Percentiles rank a stretch among this genome's conserved stretches.
These are phyloP conservation scores for Labeo calbasu DNA, from an alignment of 2,797 vertebrate species.

Conservation along the genomic window DNA sequence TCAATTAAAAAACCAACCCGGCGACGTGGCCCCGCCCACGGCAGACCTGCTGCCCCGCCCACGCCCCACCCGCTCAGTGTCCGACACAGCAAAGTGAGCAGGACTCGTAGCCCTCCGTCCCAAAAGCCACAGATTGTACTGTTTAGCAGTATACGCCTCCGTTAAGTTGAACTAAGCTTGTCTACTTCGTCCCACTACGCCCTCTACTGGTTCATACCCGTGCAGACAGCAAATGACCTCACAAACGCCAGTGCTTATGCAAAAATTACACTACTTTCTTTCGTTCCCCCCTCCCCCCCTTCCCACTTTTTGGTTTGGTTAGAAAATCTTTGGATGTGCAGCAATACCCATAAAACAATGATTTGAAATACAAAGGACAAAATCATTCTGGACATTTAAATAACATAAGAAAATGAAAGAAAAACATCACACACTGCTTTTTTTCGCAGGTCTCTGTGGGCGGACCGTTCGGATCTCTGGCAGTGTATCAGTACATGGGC, in stretches of 20 bases:
- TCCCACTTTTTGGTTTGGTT: constrained; percentile 80
- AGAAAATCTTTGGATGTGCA: constrained; percentile 90
- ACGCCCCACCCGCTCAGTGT: constrained; percentile 71
- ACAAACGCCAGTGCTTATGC: constrained; percentile 89
- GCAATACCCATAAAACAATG: constrained; percentile 85
- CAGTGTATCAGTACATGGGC: constrained; percentile 90
- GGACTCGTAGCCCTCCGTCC: constrained; percentile 72
- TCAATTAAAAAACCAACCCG: constrained; percentile 73
- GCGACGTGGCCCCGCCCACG: constrained; percentile 70
- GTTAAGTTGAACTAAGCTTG: constrained; percentile 79
- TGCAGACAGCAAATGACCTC: constrained; percentile 86
- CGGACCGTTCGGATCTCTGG: constrained; percentile 87
- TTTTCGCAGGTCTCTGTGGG: constrained; percentile 80
- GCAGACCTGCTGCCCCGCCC: constrained; percentile 77
- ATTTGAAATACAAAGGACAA: constrained; percentile 43
- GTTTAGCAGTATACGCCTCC: constrained; percentile 80
- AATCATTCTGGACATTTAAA: constrained; percentile 85
- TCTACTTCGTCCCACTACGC: constrained; percentile 76
- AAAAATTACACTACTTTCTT: constrained; percentile 80
- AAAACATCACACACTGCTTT: constrained; percentile 79
- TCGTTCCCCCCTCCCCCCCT: constrained; percentile 65
- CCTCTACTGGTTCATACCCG: constrained; percentile 84
- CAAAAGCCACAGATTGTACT: constrained; percentile 77
- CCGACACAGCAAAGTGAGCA: constrained; percentile 72
- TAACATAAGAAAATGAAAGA: constrained; percentile 79